Percentiles rank a stretch among this genome's conserved stretches.
These are phyloP conservation scores for Caenorhabditis sp. DNA, from an alignment of 2,888 invertebrate species.

Conservation along the genomic window DNA sequence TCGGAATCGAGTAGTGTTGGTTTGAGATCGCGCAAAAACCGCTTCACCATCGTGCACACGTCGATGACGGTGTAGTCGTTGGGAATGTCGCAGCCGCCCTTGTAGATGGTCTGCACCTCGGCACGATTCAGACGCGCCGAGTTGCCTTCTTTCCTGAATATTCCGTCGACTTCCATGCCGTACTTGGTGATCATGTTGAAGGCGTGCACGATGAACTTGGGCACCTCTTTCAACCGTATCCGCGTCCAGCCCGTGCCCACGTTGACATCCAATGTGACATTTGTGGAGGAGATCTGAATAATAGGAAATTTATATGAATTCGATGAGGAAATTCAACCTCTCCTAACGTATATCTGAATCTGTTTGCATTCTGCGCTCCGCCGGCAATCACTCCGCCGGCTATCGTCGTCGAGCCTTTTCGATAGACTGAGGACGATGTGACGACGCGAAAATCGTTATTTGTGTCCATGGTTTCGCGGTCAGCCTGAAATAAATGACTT, in stretches of 20 bases:
- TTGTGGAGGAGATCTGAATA: slow-evolving; percentile 50
- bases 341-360: slow-evolving; percentile 51
- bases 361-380: slow-evolving; percentile 16
- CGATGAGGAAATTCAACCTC: slow-evolving; percentile 18
- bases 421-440: slow-evolving; percentile 44
- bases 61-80: slow-evolving; percentile 73
- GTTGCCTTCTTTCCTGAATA: slow-evolving; percentile 77
- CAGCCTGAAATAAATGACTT: slow-evolving; percentile 9
- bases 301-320: not conserved
- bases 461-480: slow-evolving; percentile 45
- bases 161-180: slow-evolving; percentile 72
- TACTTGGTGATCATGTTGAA: slow-evolving; percentile 70
- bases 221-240: slow-evolving; percentile 62
- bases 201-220: slow-evolving; percentile 76
- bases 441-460: slow-evolving; percentile 64
- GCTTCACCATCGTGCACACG: slow-evolving; percentile 76
- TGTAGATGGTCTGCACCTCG: slow-evolving; percentile 63
- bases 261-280: slow-evolving; percentile 57
- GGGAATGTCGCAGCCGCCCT: slow-evolving; percentile 69
- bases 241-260: slow-evolving; percentile 60
- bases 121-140: slow-evolving; percentile 62
- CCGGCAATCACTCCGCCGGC: slow-evolving; percentile 24
- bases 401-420: slow-evolving; percentile 44
- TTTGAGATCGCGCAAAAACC: slow-evolving; percentile 74
- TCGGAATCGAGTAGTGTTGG: slow-evolving; percentile 61